phyloP scores from a whole-genome alignment of 1,140 invertebrate species.

The Propsilocerus akamusi region DNA sequence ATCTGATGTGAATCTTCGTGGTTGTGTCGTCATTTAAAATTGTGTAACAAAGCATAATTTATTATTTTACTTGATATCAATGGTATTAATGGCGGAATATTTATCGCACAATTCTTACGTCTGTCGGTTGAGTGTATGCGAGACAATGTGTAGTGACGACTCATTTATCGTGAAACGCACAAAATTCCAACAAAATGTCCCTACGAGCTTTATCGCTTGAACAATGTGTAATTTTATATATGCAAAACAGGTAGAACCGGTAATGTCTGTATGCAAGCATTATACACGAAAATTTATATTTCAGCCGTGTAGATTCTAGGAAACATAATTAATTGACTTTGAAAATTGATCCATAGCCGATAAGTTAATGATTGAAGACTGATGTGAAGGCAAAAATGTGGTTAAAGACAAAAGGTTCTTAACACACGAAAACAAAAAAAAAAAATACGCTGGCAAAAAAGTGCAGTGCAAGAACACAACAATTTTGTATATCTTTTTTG shows the following conservation, averaged over 20 bases:
- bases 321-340: no score
- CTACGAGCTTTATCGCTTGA: no score
- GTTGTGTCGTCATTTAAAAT: slow-evolving; percentile 3
- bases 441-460: no score
- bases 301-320: no score
- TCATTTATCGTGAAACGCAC: neutral
- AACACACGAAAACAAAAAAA: neutral
- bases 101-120: neutral
- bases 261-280: no score
- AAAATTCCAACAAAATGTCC: neutral
- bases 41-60: slow-evolving; percentile 2
- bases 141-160: neutral
- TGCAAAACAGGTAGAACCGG: slow-evolving; percentile 1
- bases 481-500: neutral
- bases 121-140: neutral
- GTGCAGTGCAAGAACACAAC: neutral
- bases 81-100: neutral
- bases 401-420: neutral
- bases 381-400: no score
- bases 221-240: no score
- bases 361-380: neutral
- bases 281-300: no score
- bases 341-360: slow-evolving; percentile 2
- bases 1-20: no score
- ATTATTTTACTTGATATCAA: slow-evolving; percentile 1